Evolutionary conservation across 2,888 invertebrate species (phyloP), one percentile per base, ranked within the genome.

Genomic region (Linyphia triangularis): DNA sequence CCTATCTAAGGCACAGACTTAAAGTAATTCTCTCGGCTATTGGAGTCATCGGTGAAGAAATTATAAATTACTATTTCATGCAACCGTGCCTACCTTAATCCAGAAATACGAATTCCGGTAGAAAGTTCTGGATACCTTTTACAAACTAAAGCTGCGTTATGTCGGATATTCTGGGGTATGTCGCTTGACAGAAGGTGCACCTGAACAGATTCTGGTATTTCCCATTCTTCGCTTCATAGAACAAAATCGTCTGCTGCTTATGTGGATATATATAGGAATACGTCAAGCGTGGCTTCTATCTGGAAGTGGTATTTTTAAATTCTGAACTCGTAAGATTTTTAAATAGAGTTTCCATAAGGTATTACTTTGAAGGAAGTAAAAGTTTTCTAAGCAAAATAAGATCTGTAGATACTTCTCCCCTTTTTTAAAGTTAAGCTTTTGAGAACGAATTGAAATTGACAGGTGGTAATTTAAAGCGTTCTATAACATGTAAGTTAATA

Each of bases 41-140:
- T 51, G 51, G 51, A 13, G 16, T 51, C 51, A 51, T 51, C n/a
- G 51, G n/a, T n/a, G n/a, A 16, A 51, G 51, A 51, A 51, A 67
- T 79, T 79, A 79, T 51, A 67, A 79, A 79, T 79, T 67, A 43
- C 79, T 67, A 79, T 79, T 79, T 79, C 79, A 79, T 79, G 79
- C 59, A 13, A 28, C 51, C 22, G 67, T 63, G 79, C 6, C 16
- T 24, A 3, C 67, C 51, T 63, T 79, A 79, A 79, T 65, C 65
- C 79, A 37, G 77, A 37, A 24, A 72, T 13, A 79, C 26, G n/a
- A 63, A 51, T n/a, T 51, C 16, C n/a, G 33, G 13, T 13, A 51
- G n/a, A 51, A n/a, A n/a, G 16, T n/a, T 5, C n/a, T 13, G 51
- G n/a, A 16, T n/a, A 51, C 51, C 51, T 2, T 51, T 5, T n/a